These are phyloP conservation scores for Oryzias curvinotus DNA, from an alignment of 2,113 vertebrate species.

Conservation along the genomic window DNA sequence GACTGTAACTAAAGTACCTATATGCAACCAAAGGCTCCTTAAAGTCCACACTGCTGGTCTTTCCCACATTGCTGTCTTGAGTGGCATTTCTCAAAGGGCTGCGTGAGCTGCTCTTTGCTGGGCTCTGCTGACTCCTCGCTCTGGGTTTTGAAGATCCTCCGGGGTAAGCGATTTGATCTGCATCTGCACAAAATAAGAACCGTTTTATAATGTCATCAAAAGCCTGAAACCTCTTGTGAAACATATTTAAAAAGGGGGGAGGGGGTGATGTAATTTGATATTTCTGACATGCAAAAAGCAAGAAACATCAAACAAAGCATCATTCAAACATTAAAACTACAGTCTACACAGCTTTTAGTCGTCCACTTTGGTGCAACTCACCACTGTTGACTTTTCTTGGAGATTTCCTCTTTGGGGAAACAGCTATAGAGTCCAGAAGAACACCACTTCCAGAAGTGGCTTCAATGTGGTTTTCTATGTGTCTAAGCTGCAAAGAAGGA, in stretches of 20 bases:
- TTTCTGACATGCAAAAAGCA: neutral
- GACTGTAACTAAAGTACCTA: conserved; percentile 74
- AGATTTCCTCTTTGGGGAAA: conserved; percentile 83
- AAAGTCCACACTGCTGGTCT: conserved; percentile 83
- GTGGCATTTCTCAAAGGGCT: conserved; percentile 89
- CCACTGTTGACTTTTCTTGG: conserved; percentile 83
- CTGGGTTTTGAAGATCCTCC: conserved; percentile 67
- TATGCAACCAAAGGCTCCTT: conserved; percentile 86
- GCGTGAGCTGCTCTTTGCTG: conserved; percentile 85
- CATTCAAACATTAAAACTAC: neutral
- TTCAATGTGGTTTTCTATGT: conserved; percentile 92
- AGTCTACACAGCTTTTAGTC: neutral
- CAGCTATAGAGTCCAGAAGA: conserved; percentile 83
- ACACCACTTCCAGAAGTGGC: conserved; percentile 81
- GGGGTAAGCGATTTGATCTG: conserved; percentile 61
- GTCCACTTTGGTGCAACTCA: conserved; percentile 54
- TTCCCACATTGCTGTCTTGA: conserved; percentile 88
- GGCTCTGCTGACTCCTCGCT: conserved; percentile 74
- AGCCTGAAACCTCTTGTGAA: neutral
- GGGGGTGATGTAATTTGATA: neutral
- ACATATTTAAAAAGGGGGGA: neutral
- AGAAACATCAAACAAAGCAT: neutral
- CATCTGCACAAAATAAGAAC: conserved; percentile 56
- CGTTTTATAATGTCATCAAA: neutral
- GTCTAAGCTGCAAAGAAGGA: conserved; percentile 81